Conservation (phyloP, 2,797 vertebrate genomes). For the Manis crassicaudata region DNA sequence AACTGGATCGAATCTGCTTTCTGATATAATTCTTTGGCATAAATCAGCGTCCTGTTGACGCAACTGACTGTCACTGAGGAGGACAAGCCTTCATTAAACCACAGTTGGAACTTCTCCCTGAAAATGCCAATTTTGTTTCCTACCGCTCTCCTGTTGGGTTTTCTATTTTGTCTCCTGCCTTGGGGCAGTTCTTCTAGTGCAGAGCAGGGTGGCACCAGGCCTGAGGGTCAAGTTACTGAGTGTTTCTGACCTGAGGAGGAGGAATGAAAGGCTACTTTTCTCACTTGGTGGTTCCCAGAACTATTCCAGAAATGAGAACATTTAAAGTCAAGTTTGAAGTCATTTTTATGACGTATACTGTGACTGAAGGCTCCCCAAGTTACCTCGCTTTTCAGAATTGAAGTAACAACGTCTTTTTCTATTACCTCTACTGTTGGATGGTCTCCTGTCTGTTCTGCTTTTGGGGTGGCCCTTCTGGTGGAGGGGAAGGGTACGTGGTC, state of each 20-base stretch:
- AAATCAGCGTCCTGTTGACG: not conserved
- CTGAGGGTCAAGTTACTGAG: not conserved
- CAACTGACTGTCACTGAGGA: not conserved
- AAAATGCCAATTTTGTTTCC: slow-evolving; percentile 26
- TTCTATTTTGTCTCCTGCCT: not conserved
- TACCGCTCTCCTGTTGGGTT: not conserved
- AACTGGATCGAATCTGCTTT: not conserved
- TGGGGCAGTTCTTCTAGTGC: not conserved
- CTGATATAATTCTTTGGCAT: not conserved
- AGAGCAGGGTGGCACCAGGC: not conserved
- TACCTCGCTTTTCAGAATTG: not conserved
- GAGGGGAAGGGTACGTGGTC: not conserved
- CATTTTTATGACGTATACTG: not conserved
- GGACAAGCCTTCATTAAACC: not conserved
- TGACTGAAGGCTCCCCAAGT: not conserved
- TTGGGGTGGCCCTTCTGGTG: not conserved
- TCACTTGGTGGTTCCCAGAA: not conserved
- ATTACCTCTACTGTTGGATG: not conserved
- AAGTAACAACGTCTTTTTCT: not conserved
- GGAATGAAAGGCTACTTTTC: slow-evolving; percentile 11
- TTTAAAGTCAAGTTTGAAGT: slow-evolving; percentile 46
- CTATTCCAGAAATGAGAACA: slow-evolving; percentile 15
- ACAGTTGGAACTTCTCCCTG: not conserved
- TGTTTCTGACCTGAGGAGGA: not conserved
- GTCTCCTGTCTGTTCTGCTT: not conserved